A percentile compares a stretch with the other conserved stretches of the same genome.
Conservation (phyloP, 2,888 invertebrate species). For the Colletes collaris region DNA sequence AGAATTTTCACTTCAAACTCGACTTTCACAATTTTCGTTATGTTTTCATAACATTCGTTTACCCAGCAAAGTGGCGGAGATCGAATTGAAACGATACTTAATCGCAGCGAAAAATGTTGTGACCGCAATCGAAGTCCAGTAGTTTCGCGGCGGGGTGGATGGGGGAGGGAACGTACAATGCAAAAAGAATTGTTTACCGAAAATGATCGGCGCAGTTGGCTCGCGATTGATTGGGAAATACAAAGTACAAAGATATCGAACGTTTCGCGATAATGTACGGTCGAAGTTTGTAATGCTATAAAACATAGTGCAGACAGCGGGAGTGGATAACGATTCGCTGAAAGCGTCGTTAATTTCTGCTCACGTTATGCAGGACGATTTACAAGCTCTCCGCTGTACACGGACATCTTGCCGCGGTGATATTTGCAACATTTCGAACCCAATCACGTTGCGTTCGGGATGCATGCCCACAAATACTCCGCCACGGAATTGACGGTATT, state of each 20-base stretch:
- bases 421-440: constrained; percentile 40
- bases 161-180: neutral
- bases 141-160: neutral
- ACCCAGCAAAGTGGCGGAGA: no score
- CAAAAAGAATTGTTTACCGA: constrained; percentile 37
- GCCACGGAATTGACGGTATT: no score
- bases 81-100: no score
- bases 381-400: constrained; percentile 38
- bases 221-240: constrained; percentile 53
- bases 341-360: constrained; percentile 60
- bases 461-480: no score
- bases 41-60: no score
- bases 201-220: constrained; percentile 17
- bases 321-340: constrained; percentile 58
- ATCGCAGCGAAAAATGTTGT: no score
- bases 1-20: no score
- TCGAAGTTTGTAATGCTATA: constrained; percentile 56
- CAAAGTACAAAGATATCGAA: constrained; percentile 57
- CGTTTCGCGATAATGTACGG: constrained; percentile 48
- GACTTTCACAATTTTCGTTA: no score
- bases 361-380: constrained; percentile 45
- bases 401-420: constrained; percentile 46
- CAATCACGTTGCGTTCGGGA: constrained; percentile 3
- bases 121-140: neutral
- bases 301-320: constrained; percentile 50